Evolutionary conservation across 2,797 vertebrate species (phyloP).

Genomic region (Acanthis flammea): DNA sequence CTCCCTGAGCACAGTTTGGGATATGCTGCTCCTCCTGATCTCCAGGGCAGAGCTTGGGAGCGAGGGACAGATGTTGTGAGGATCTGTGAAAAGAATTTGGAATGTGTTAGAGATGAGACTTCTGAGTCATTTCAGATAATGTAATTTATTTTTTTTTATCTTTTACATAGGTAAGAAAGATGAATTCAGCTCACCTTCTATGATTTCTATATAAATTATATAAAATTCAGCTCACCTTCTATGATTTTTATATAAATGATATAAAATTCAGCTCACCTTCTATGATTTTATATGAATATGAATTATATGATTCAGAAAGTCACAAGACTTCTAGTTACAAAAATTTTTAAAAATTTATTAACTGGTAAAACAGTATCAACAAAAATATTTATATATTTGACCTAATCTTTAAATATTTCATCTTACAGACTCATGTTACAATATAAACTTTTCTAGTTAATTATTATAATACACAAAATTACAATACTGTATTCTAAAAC

Average conservation of each 20-base stretch:
- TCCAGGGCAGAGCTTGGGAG: not conserved
- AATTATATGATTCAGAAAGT: not conserved
- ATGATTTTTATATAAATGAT: not conserved
- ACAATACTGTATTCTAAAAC: not conserved
- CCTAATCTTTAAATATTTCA: not conserved
- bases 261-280: not conserved
- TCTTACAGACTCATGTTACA: not conserved
- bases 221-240: not conserved
- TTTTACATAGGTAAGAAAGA: not conserved
- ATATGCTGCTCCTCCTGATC: not conserved
- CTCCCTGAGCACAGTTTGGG: not conserved
- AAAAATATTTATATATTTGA: not conserved
- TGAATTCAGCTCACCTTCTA: not conserved
- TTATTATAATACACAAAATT: not conserved
- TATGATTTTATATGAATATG: not conserved
- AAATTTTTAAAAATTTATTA: not conserved
- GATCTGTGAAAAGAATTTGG: not conserved
- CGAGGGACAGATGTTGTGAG: rapidly evolving
- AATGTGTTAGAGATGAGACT: not conserved
- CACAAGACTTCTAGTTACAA: not conserved
- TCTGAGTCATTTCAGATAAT: not conserved
- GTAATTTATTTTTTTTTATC: not conserved
- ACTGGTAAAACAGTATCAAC: not conserved
- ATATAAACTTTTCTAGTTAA: not conserved
- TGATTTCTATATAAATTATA: not conserved